phyloP scores from a whole-genome alignment of 1,140 invertebrate genomes.

The Drosophila prosaltans region DNA sequence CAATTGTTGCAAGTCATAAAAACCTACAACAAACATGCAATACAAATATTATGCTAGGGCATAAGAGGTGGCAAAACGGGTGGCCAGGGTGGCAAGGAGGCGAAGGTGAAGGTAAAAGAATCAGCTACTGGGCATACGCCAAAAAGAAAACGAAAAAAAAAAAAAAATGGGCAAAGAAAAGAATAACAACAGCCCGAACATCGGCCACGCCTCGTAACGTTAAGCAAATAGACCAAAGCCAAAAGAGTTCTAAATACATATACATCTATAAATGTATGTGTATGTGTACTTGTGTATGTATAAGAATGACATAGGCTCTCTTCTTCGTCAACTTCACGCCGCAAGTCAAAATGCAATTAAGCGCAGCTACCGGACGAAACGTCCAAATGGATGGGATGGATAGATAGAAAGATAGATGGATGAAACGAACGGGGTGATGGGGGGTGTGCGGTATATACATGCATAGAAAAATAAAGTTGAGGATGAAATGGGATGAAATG shows the following conservation, averaged over 20 bases:
- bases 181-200: constrained; percentile 29
- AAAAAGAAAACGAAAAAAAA: constrained; percentile 50
- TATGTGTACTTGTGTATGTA: constrained; percentile 21
- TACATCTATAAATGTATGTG: not conserved
- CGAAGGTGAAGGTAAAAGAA: constrained; percentile 6
- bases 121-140: constrained; percentile 72
- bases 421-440: no score
- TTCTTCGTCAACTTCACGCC: constrained; percentile 68
- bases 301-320: constrained; percentile 47
- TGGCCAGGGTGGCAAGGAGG: constrained; percentile 3
- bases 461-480: not conserved
- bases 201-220: constrained; percentile 59
- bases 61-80: constrained; percentile 17
- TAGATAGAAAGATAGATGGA: no score
- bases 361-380: constrained; percentile 70
- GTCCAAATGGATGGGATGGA: not conserved
- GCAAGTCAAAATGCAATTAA: constrained; percentile 81
- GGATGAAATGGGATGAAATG: constrained; percentile 25
- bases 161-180: not conserved
- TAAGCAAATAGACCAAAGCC: constrained; percentile 71
- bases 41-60: constrained; percentile 48
- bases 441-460: no score
- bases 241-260: constrained; percentile 55
- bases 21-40: constrained; percentile 66
- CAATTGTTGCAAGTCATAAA: constrained; percentile 73